Conservation (phyloP, 1,140 invertebrate species). For the Euwallacea similis region DNA sequence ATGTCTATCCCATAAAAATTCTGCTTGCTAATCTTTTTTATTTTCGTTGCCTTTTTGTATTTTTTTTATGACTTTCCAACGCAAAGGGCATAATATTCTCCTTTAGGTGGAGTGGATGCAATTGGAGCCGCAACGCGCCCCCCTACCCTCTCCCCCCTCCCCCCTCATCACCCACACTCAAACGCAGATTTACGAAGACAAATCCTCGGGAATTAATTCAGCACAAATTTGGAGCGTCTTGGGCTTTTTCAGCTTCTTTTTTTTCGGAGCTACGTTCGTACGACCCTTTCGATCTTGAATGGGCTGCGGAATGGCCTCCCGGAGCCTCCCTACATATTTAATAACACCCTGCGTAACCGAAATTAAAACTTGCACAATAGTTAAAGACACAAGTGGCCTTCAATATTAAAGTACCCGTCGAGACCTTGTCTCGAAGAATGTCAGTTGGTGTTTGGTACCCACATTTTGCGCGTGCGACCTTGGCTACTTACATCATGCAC, state of each 20-base stretch:
- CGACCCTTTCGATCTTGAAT: no score
- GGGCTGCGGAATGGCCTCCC: no score
- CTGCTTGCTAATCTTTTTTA: constrained; percentile 41
- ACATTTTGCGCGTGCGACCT: constrained; percentile 8
- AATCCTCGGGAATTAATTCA: no score
- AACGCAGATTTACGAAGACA: no score
- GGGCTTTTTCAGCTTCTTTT: no score
- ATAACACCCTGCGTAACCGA: no score
- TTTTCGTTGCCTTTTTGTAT: constrained; percentile 30
- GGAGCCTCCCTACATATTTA: no score
- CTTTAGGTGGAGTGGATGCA: neutral
- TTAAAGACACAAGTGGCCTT: constrained; percentile 1
- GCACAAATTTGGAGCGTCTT: no score
- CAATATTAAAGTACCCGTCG: constrained; percentile 12
- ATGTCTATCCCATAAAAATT: constrained; percentile 41
- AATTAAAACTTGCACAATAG: no score
- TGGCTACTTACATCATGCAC: constrained; percentile 19
- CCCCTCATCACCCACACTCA: no score
- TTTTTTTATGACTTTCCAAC: constrained; percentile 33
- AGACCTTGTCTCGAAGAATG: constrained; percentile 13
- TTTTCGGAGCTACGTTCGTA: no score
- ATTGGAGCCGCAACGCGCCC: no score
- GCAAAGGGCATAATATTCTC: constrained; percentile 18
- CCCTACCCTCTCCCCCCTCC: neutral
- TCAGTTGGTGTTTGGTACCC: constrained; percentile 23